Base-by-base conservation (phyloP, 2,888 invertebrate species). In the Unio delphinus region DNA sequence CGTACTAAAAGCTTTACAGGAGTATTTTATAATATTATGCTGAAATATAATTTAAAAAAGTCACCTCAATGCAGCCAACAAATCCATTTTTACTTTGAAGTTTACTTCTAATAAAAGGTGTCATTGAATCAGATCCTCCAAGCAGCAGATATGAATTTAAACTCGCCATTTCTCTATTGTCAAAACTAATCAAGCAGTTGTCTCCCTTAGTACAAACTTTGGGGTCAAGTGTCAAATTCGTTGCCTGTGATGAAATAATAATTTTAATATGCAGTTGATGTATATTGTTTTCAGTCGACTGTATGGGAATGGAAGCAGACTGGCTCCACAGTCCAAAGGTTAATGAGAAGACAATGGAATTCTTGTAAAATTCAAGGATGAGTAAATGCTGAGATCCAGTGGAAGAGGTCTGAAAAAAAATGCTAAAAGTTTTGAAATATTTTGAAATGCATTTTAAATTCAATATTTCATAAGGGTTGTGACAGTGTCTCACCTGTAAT, bases 1-100 rank as follows among this genome's bases (percentile, higher is more conserved):
- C 26, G 17, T 57, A 55, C 34, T 4, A 18, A 15, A 61, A 60
- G 30, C 28, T 17, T 4, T 28, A 61, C 15, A 20, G 0, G 34
- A n/a, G 59, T 58, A 20, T n/a, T 20, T 5, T 18, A 4, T 23
- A 56, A 11, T 45, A 56, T 11, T 17, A 63, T 18, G 30, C 55
- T 20, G 69, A 61, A 55, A 60, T 23, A 60, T 45, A 61, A n/a
- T 17, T 61, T 20, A 20, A 26, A 26, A 28, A 2, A 69, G 80
- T 81, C 77, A 88, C 88, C 75, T 86, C 86, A 30, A 87, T 70
- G 74, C 88, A 88, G 4, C 88, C 88, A 34, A 67, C 74, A 72
- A 83, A 87, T 18, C 80, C 79, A 1, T 68, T 69, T 11, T 69
- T 61, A 11, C 80, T 79, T 18, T 62, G 69, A 58, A 86, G 69